Conservation (phyloP, 2,113 vertebrate species). For the mouse (Mus musculus) region DNA sequence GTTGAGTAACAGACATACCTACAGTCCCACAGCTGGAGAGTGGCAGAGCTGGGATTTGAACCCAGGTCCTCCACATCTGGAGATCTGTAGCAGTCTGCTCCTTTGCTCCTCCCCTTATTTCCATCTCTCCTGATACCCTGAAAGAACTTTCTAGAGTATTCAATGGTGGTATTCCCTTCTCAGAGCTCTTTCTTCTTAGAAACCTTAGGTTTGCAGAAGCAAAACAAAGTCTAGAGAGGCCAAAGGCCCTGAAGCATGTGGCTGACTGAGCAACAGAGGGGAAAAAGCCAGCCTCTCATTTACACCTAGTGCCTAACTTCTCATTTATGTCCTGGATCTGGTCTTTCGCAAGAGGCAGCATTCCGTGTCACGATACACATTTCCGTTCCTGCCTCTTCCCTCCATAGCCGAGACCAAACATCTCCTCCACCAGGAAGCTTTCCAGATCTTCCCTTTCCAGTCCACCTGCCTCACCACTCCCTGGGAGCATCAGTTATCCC, state of each 20-base stretch:
- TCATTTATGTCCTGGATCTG: not conserved
- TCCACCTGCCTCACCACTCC: not conserved
- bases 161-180: not conserved
- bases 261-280: not conserved
- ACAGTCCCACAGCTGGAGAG: not conserved
- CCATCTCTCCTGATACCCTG: not conserved
- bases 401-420: not conserved
- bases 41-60: not conserved
- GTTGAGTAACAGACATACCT: not conserved
- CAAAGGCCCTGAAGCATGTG: not conserved
- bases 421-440: not conserved
- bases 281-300: not conserved
- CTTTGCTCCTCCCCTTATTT: not conserved
- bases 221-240: not conserved
- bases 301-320: not conserved
- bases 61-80: not conserved
- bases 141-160: not conserved
- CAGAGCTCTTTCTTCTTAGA: not conserved
- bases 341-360: not conserved
- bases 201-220: not conserved
- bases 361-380: not conserved
- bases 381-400: not conserved
- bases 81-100: not conserved
- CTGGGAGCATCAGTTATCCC: not conserved
- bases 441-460: not conserved